Evolutionary conservation across 2,113 vertebrate genomes (phyloP).

Genomic region (Pollimyrus isidori): DNA sequence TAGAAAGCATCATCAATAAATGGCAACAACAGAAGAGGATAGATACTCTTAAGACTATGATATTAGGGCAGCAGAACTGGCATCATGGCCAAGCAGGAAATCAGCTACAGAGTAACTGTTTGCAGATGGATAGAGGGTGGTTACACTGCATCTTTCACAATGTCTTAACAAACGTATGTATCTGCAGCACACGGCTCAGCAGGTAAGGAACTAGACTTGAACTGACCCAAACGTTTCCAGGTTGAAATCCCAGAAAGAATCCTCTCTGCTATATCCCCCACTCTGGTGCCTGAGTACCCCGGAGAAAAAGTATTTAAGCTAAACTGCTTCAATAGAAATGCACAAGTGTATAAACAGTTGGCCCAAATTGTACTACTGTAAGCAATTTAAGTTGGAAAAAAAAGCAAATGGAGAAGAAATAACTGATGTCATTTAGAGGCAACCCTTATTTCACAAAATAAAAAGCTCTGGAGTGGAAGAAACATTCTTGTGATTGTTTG

Average conservation of each 20-base stretch:
- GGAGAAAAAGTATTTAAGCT: background rate
- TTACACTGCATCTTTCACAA: background rate
- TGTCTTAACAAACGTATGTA: background rate
- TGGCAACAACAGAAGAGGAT: background rate
- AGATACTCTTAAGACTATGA: background rate
- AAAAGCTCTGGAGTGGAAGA: background rate
- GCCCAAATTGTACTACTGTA: conserved; percentile 29
- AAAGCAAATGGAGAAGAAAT: background rate
- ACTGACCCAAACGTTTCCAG: background rate
- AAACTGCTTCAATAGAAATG: background rate
- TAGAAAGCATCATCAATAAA: background rate
- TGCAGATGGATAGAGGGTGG: background rate
- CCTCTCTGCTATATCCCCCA: background rate
- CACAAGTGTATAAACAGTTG: background rate
- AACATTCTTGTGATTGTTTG: background rate
- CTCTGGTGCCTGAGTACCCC: background rate
- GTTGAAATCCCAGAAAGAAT: background rate
- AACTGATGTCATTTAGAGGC: background rate
- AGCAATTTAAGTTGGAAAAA: background rate
- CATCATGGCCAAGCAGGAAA: background rate
- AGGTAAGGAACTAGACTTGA: background rate
- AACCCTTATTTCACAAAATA: background rate
- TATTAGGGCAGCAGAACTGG: background rate
- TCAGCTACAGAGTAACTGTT: background rate
- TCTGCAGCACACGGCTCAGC: background rate